Evolutionary conservation across 2,888 invertebrate species (phyloP).

Genomic region (Lapara coniferarum): DNA sequence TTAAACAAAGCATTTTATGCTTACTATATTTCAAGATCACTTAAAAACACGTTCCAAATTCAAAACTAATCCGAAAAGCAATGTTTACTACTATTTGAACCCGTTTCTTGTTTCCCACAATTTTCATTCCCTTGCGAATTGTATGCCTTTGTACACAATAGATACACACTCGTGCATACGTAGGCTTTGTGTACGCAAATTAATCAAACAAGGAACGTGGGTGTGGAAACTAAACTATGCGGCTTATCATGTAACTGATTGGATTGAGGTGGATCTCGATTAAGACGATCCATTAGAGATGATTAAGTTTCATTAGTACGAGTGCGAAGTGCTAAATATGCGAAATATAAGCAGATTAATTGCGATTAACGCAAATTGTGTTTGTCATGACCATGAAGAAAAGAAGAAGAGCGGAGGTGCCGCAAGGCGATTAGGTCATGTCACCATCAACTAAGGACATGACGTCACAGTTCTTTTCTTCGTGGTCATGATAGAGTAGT

Average conservation of each 20-base stretch:
- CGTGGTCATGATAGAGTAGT: no score
- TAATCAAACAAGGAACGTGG: constrained; percentile 21
- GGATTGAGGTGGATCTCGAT: constrained; percentile 22
- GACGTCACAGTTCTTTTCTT: no score
- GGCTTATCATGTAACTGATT: constrained; percentile 21
- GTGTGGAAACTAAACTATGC: constrained; percentile 14
- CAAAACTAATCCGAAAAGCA: not conserved
- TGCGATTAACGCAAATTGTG: not conserved
- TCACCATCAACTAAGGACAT: no score
- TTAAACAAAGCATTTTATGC: no score
- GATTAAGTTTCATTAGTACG: constrained; percentile 24
- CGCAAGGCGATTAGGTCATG: no score
- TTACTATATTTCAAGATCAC: no score
- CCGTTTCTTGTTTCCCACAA: not conserved
- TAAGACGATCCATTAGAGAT: constrained; percentile 18
- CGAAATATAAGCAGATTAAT: not conserved
- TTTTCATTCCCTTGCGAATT: not conserved
- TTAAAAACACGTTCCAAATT: no score
- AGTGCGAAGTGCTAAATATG: constrained; percentile 13
- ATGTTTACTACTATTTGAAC: not conserved
- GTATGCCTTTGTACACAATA: not conserved
- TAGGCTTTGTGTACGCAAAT: constrained; percentile 5
- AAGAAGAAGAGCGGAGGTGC: no score
- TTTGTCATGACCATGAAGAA: not conserved
- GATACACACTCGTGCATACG: not conserved